Conservation (phyloP, 2,888 invertebrate genomes). For the Plutella xylostella region DNA sequence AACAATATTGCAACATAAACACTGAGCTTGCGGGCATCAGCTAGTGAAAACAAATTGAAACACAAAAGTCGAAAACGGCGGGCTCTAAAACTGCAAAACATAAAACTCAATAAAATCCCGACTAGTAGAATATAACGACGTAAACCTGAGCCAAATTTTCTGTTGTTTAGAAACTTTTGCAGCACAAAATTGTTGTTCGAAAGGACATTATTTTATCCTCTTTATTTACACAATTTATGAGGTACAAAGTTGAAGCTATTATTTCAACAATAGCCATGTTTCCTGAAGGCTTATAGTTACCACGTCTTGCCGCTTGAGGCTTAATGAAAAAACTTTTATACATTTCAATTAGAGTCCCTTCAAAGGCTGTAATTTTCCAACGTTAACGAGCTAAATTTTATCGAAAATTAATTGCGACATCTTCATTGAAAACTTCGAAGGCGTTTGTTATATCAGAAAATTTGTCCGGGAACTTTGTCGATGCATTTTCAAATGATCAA, state of each 20-base stretch:
- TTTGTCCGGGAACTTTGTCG: slow-evolving; percentile 48
- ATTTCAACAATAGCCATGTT: slow-evolving; percentile 12
- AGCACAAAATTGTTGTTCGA: no score
- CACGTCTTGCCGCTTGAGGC: slow-evolving; percentile 17
- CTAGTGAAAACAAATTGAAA: no score
- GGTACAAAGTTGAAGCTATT: slow-evolving; percentile 1
- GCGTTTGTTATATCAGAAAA: slow-evolving; percentile 47
- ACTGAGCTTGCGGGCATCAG: no score
- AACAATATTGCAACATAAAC: no score
- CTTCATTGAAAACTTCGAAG: slow-evolving; percentile 61
- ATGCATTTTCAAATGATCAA: slow-evolving; percentile 48
- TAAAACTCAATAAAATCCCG: no score
- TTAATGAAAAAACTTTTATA: slow-evolving; percentile 62
- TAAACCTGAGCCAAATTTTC: no score
- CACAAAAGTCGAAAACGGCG: no score
- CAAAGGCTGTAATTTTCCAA: slow-evolving; percentile 56
- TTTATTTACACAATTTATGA: slow-evolving; percentile 1
- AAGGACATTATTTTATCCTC: background rate
- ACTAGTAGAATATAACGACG: no score
- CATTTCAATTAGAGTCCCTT: slow-evolving; percentile 57
- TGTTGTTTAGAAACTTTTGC: no score
- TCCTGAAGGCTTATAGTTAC: slow-evolving; percentile 11
- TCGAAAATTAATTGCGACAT: slow-evolving; percentile 69
- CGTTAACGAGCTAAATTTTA: slow-evolving; percentile 67
- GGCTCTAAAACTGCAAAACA: no score